Percentiles rank a stretch among this genome's conserved stretches.
Conservation (phyloP, 2,888 invertebrate species). For the Trichogramma dendrolimi region DNA sequence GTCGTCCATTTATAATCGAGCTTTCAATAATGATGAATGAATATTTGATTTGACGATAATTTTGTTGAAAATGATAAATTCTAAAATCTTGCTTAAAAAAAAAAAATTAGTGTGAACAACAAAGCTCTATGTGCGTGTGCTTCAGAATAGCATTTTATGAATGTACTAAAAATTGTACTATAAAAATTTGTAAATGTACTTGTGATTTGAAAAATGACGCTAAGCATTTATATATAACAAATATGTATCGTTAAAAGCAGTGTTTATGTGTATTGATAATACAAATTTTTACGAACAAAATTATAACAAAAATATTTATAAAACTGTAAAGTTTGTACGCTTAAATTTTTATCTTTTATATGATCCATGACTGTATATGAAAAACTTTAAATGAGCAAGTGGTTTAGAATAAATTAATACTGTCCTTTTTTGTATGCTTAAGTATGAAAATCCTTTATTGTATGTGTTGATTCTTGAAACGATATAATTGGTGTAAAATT, state of each 20-base stretch:
- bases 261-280: background rate
- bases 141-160: conserved; percentile 19
- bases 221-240: conserved; percentile 2
- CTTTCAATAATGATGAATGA: too few relatives aligned
- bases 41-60: background rate
- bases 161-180: background rate
- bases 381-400: too few relatives aligned
- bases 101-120: too few relatives aligned
- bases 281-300: conserved; percentile 18
- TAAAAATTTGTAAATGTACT: conserved; percentile 21
- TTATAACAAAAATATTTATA: conserved; percentile 12
- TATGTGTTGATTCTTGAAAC: too few relatives aligned
- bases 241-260: background rate
- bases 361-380: conserved; percentile 1
- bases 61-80: too few relatives aligned
- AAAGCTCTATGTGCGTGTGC: conserved; percentile 15
- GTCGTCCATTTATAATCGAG: too few relatives aligned
- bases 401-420: too few relatives aligned
- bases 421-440: too few relatives aligned
- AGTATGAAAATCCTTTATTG: too few relatives aligned
- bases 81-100: too few relatives aligned
- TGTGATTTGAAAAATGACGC: background rate
- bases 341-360: conserved; percentile 26
- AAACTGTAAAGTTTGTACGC: conserved; percentile 20
- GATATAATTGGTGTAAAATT: too few relatives aligned